Percentiles rank a stretch among this genome's conserved stretches.
Evolutionary conservation across 1,140 invertebrate species (phyloP).

Genomic region (Kradibia gibbosae): DNA sequence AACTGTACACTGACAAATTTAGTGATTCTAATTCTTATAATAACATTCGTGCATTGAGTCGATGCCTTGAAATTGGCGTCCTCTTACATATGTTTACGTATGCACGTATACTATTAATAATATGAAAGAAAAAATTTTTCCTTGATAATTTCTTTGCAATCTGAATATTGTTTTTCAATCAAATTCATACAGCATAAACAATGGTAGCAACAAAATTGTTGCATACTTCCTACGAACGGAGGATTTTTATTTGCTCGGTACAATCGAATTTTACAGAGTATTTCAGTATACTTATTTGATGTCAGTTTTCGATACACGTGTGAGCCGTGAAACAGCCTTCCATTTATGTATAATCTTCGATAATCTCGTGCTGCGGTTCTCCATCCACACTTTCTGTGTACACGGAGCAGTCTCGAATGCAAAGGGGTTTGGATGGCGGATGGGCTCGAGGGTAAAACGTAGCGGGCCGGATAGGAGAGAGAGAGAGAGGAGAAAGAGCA

Average conservation of each 20-base stretch:
- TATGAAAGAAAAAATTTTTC: too few relatives aligned
- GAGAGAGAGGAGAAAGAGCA: not conserved
- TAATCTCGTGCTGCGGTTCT: slow-evolving; percentile 40
- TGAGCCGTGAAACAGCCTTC: not conserved
- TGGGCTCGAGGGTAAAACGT: not conserved
- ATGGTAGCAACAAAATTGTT: not conserved
- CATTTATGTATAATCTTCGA: slow-evolving; percentile 40
- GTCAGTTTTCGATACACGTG: not conserved
- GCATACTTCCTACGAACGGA: not conserved
- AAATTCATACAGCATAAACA: not conserved
- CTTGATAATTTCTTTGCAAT: too few relatives aligned
- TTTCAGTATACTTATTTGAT: slow-evolving; percentile 18
- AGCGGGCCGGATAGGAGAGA: not conserved
- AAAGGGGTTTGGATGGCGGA: not conserved
- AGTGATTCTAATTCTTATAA: too few relatives aligned
- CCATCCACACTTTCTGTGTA: slow-evolving; percentile 50
- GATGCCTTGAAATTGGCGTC: too few relatives aligned
- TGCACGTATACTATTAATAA: too few relatives aligned
- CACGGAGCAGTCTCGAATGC: slow-evolving; percentile 16
- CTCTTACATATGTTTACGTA: too few relatives aligned
- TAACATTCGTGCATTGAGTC: too few relatives aligned
- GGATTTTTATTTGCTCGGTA: not conserved
- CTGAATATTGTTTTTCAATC: not conserved
- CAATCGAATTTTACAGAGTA: slow-evolving; percentile 30
- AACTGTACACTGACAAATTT: too few relatives aligned